Evolutionary conservation across 1,140 invertebrate species (phyloP).

Genomic region (Neodiprion virginianus): DNA sequence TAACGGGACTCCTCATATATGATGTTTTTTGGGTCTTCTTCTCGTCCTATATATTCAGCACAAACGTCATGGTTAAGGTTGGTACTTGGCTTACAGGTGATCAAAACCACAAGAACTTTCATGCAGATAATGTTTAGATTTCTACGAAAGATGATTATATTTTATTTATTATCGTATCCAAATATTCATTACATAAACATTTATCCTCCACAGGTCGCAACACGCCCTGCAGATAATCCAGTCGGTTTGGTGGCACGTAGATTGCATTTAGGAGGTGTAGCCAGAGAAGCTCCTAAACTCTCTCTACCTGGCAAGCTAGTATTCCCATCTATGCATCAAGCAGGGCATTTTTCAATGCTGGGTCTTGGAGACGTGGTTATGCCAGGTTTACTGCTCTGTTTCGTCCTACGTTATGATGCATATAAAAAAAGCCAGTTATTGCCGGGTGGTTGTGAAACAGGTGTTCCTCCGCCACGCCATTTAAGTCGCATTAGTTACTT

Average conservation of each 20-base stretch:
- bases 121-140: no score
- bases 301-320: conserved; percentile 96
- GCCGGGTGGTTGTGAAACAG: conserved; percentile 73
- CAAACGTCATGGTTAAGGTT: conserved; percentile 98
- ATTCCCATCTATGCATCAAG: conserved; percentile 95
- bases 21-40: conserved; percentile 99
- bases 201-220: conserved; percentile 70
- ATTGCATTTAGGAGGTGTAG: conserved; percentile 86
- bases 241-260: conserved; percentile 92
- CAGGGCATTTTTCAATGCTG: conserved; percentile 96
- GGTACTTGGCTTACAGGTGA: conserved; percentile 31
- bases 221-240: conserved; percentile 93
- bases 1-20: conserved; percentile 94
- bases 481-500: conserved; percentile 83
- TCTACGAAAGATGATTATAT: neutral
- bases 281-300: conserved; percentile 90
- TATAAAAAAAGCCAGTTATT: conserved; percentile 91
- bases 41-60: conserved; percentile 97
- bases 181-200: conserved; percentile 8
- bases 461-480: conserved; percentile 78
- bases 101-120: no score
- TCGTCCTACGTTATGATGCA: conserved; percentile 94
- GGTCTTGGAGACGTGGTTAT: conserved; percentile 97
- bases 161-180: conserved; percentile 16
- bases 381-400: conserved; percentile 96